Evolutionary conservation across 2,888 invertebrate genomes (phyloP), one percentile per base, ranked within the genome.

Genomic region (Spatulosminthurus flaviceps): DNA sequence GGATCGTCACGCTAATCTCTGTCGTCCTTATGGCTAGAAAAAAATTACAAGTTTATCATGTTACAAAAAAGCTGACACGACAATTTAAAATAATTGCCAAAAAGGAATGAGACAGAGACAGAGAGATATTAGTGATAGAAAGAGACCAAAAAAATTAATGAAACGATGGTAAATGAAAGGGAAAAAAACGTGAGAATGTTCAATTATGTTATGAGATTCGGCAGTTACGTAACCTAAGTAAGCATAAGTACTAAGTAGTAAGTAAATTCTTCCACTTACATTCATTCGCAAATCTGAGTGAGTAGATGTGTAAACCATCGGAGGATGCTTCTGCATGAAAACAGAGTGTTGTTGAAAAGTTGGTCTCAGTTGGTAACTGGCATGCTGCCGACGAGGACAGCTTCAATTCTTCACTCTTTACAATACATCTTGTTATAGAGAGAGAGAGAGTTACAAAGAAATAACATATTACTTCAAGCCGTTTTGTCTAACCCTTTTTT

Each of bases 371-470:
- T 51, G 51, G 51, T 51, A 51, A 51, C 51, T 51, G 51, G 51
- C 51, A 51, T 51, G 51, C 51, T 51, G 51, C 51, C 51, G 51
- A 51, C 51, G 51, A 51, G 51, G 51, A 51, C 51, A 51, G 51
- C 51, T 51, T 51, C 51, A 19, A 2, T 51, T 19, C 2, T 51
- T 51, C 51, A 13, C 51, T 51, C 51, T n/a, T 51, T 19, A 51
- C 16, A 51, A 51, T 51, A 51, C 51, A 51, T 51, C 51, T 51
- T 51, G 34, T 9, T 34, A n/a, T n/a, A n/a, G 51, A 51, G n/a
- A 19, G 51, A 16, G 51, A 51, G n/a, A n/a, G 51, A 51, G n/a
- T n/a, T 51, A 13, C 5, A 2, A 19, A 51, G 9, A 51, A 11
- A 11, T 19, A n/a, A 51, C n/a, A 51, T 34, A 34, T 34, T 19